Evolutionary conservation across 2,888 invertebrate genomes (phyloP), one percentile per base, ranked within the genome.

Genomic region (Lepidocyrtinus sp.): DNA sequence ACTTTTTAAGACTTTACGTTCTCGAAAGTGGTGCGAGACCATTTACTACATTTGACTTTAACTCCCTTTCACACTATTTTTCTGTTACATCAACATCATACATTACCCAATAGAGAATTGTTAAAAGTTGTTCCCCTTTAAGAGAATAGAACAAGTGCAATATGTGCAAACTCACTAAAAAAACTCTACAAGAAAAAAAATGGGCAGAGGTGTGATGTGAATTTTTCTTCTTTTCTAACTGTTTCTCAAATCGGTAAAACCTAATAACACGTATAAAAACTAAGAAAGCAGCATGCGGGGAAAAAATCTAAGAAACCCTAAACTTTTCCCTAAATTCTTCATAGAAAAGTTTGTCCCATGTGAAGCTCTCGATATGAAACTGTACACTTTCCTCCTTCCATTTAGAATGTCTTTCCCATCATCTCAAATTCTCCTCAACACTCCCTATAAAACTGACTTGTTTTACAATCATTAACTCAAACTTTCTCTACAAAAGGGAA

Each of bases 241-340:
- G 78, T 78, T 78, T 78, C 72, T 73, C 78, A 78, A 78, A 78
- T n/a, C 78, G 78, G 78, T 78, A 72, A 78, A 78, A 78, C 78
- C 73, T 68, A 78, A 78, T 78, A 78, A 78, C 67, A 50, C 67
- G 72, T 36, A 68, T 73, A 78, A 55, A 77, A 72, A 22, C 46
- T 65, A 17, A 50, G 7, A n/a, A n/a, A 21, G 12, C 27, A 7
- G 24, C 59, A 27, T 72, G 25, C 26, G 36, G 9, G 50, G 21
- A 26, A 73, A 25, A 55, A 55, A 55, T n/a, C 55, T 55, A 67
- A 65, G 27, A 71, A 55, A 70, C 24, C 67, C 17, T 61, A 68
- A 77, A 70, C 12, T 55, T 21, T 45, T 61, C 19, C 15, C 25
- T 64, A 55, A 55, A 65, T 22, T 69, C 63, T 69, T 64, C 67